Conservation (phyloP, 1,140 invertebrate genomes). For the Panagrolaimus sp. region DNA sequence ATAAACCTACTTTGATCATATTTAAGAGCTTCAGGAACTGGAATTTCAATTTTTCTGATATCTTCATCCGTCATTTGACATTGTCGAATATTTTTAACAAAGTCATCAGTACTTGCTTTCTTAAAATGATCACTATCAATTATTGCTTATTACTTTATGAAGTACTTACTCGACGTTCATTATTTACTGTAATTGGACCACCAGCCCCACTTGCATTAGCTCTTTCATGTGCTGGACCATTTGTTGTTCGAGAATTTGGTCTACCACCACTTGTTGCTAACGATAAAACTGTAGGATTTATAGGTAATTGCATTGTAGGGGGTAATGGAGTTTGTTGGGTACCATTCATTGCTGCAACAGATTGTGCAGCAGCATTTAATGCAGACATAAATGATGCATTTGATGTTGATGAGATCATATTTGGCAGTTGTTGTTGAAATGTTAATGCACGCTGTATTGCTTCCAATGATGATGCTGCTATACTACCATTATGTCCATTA, state of each 20-base stretch:
- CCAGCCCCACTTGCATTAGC: no score
- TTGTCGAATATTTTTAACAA: constrained; percentile 27
- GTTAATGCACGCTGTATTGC: no score
- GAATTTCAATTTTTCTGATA: constrained; percentile 37
- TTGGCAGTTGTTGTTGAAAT: no score
- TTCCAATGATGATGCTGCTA: no score
- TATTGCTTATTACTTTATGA: neutral
- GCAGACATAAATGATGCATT: neutral
- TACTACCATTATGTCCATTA: no score
- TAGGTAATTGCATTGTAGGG: no score
- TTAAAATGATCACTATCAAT: neutral
- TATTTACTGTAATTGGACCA: no score
- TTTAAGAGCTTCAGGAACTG: constrained; percentile 32
- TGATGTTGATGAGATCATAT: no score
- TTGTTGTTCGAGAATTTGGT: no score
- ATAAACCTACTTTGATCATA: constrained; percentile 37
- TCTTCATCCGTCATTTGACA: constrained; percentile 40
- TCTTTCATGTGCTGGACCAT: no score
- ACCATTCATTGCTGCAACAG: constrained; percentile 19
- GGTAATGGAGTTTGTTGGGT: neutral
- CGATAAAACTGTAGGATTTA: no score
- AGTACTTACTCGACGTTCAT: neutral
- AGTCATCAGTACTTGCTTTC: constrained; percentile 8
- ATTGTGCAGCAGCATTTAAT: constrained; percentile 15
- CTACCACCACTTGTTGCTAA: no score